Percentiles rank a stretch among this genome's conserved stretches.
phyloP scores from a whole-genome alignment of 2,113 vertebrate species.

The Helogale parvula region DNA sequence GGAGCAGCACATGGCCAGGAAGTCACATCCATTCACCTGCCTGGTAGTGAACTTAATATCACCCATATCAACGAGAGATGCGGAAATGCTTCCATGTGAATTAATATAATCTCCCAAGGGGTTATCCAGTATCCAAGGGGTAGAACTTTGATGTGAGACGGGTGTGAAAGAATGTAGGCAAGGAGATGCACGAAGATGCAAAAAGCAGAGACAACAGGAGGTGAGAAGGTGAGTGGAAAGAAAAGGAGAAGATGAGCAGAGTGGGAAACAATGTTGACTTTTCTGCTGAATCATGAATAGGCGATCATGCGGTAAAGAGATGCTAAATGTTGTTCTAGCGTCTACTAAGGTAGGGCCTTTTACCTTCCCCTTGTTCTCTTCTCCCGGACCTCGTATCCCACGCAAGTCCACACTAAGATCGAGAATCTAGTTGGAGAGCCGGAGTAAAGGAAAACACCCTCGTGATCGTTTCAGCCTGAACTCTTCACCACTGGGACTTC shows the following conservation, averaged over 20 bases:
- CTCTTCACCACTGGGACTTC: not conserved
- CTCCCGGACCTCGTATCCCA: not conserved
- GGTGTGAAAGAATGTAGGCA: not conserved
- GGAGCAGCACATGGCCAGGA: not conserved
- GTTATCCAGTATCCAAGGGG: not conserved
- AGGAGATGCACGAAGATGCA: not conserved
- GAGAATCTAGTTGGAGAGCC: not conserved
- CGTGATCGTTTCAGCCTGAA: not conserved
- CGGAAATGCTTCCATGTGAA: not conserved
- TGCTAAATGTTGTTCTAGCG: not conserved
- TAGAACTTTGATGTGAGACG: not conserved
- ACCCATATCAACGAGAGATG: accelerated
- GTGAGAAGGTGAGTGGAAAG: not conserved
- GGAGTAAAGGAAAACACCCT: not conserved
- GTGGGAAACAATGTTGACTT: not conserved
- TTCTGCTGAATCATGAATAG: not conserved
- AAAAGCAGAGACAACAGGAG: not conserved
- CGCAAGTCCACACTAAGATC: not conserved
- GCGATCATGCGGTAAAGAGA: not conserved
- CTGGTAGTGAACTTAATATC: not conserved
- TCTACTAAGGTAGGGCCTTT: not conserved
- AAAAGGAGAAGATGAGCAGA: not conserved
- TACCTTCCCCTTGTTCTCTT: not conserved
- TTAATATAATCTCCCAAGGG: not conserved
- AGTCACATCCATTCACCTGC: not conserved